phyloP scores from a whole-genome alignment of 2,797 vertebrate species.

The Mormyrops boulengeri region DNA sequence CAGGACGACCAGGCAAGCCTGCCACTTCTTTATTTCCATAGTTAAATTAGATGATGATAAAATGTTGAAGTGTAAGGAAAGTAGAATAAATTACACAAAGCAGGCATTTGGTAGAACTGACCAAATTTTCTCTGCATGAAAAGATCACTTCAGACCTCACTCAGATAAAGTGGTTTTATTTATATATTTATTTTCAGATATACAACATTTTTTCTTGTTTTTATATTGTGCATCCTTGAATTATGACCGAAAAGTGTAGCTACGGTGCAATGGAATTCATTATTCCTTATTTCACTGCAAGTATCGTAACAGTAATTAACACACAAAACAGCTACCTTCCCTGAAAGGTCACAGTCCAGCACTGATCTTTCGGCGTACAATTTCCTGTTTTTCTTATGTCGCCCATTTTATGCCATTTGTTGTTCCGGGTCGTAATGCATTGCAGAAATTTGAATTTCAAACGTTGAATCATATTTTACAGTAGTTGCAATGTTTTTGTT shows the following conservation, averaged over 20 bases:
- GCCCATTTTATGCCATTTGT: background rate
- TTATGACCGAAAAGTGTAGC: background rate
- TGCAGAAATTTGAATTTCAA: background rate
- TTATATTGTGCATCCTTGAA: background rate
- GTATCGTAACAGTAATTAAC: background rate
- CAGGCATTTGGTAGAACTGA: background rate
- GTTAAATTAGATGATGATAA: background rate
- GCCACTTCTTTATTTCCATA: background rate
- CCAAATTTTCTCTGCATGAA: background rate
- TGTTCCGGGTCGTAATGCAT: background rate
- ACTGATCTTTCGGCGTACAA: background rate
- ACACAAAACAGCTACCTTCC: background rate
- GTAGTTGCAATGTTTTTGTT: background rate
- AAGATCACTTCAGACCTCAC: background rate
- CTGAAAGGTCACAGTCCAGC: background rate
- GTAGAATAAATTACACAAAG: background rate
- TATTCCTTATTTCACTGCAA: background rate
- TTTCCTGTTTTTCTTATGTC: background rate
- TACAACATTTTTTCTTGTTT: background rate
- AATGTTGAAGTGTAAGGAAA: background rate
- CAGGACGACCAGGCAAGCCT: background rate
- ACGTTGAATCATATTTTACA: background rate
- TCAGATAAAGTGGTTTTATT: background rate
- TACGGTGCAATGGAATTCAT: background rate
- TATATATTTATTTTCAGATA: background rate